Evolutionary conservation across 2,888 invertebrate species (phyloP), one percentile per base, ranked within the genome.

Genomic region (Drosophila kambysellisi): DNA sequence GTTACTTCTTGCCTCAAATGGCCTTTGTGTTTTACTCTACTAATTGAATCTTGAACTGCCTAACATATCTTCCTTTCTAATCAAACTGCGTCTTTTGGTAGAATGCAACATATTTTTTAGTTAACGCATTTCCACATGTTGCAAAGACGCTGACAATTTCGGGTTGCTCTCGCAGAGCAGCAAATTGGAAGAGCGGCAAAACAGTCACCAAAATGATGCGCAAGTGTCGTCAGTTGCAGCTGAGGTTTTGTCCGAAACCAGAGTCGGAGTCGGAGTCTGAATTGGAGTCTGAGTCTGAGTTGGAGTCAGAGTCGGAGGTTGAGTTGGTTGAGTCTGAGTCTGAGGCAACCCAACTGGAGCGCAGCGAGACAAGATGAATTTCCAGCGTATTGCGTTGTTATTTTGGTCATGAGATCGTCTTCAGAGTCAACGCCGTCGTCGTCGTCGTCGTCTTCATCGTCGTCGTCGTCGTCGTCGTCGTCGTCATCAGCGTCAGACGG

Each of bases 351-450:
- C 60, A 57, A 50, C 68, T 64, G 70, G 74, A 62, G 67, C 57
- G 52, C 56, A 39, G 17, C 65, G 60, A 69, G 66, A 82, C 73
- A 86, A 84, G 88, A 84, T 86, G 86, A 88, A 84, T 84, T 84
- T 84, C 84, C 86, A 84, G 75, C 83, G 88, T 84, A 84, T 77
- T 79, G 84, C 88, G 86, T 85, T 84, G 82, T 82, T 84, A 76
- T 80, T 88, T 83, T 87, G 87, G 89, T 87, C 89, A 87, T 88
- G 84, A 84, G 78, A 80, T 83, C 76, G 70, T 76, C 81, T 72
- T 81, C 78, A 51, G 52, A 73, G 71, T 65, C 74, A 63, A 61
- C 72, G 65, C 59, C 48, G 50, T 56, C 48, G 50, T 51, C 33
- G 66, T 52, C 62, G 56, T 39, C 32, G 70, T 11, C 62, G 70